These are phyloP conservation scores for Venturia canescens DNA, from an alignment of 1,140 invertebrate genomes.

Conservation along the genomic window DNA sequence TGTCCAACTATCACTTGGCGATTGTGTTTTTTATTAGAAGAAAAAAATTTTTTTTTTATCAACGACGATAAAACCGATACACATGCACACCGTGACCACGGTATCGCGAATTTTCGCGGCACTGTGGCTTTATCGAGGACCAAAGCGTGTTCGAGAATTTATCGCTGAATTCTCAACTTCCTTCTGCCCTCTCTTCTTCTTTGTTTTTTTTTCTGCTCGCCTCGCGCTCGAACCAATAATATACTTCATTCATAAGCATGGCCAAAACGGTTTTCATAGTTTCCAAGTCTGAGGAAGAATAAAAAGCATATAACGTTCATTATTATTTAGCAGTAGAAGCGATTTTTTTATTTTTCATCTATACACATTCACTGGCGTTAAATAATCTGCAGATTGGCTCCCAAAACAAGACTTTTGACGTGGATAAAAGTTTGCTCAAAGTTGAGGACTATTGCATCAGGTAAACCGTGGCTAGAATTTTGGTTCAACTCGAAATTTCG, in stretches of 20 bases:
- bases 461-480: too few relatives aligned
- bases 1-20: too few relatives aligned
- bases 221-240: background rate
- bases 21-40: too few relatives aligned
- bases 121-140: constrained; percentile 4
- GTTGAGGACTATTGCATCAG: background rate
- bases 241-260: constrained; percentile 4
- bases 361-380: background rate
- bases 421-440: background rate
- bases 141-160: background rate
- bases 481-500: too few relatives aligned
- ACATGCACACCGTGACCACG: background rate
- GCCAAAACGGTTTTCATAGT: background rate
- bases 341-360: background rate
- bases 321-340: background rate
- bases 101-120: background rate
- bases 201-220: background rate
- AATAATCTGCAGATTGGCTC: background rate
- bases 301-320: background rate
- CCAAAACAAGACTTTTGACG: background rate
- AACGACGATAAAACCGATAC: too few relatives aligned
- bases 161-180: background rate
- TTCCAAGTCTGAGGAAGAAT: background rate
- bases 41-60: too few relatives aligned
- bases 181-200: background rate